Evolutionary conservation across 1,140 invertebrate genomes (phyloP), one percentile per base, ranked within the genome.

Genomic region (Microplitis mediator): DNA sequence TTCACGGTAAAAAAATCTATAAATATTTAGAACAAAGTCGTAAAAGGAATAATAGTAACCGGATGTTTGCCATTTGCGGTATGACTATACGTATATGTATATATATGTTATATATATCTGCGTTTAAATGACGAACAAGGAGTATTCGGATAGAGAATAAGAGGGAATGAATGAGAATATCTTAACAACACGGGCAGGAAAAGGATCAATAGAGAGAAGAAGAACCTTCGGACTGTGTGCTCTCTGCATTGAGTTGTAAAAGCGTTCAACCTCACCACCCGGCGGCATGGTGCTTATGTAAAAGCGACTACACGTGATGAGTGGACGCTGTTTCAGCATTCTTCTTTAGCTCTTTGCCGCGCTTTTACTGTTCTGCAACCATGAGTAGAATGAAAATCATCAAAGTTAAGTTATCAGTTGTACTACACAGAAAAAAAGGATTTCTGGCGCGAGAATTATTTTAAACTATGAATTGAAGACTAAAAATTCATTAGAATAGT

Each of bases 231-330:
- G 77, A 77, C 34, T 66, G 79, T 79, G 76, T 77, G 78, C 82
- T 77, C 75, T 74, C 69, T 72, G 80, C 85, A 87, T 87, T 87
- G 85, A 87, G 86, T 87, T 87, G 86, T 87, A 87, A 87, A 86
- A 86, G 84, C 85, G 80, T 81, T 84, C 78, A 84, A 76, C 82
- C 79, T 85, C 80, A 81, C 84, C 84, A 85, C 81, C 81, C 79
- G 84, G 83, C 84, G 84, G 85, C 84, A 85, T 80, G 79, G 80
- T 82, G 83, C 83, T 85, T 87, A 85, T 86, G 85, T 86, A 86
- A 87, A 87, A 81, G 84, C 84, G 85, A 84, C 86, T 84, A 84
- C 86, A 84, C 80, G 85, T 87, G 86, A 87, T 87, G 86, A 86
- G 85, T 86, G 84, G 85, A 87, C 67, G 83, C 82, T 86, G 85